These are phyloP conservation scores for Andrena praecox DNA, from an alignment of 2,888 invertebrate genomes.

Conservation along the genomic window DNA sequence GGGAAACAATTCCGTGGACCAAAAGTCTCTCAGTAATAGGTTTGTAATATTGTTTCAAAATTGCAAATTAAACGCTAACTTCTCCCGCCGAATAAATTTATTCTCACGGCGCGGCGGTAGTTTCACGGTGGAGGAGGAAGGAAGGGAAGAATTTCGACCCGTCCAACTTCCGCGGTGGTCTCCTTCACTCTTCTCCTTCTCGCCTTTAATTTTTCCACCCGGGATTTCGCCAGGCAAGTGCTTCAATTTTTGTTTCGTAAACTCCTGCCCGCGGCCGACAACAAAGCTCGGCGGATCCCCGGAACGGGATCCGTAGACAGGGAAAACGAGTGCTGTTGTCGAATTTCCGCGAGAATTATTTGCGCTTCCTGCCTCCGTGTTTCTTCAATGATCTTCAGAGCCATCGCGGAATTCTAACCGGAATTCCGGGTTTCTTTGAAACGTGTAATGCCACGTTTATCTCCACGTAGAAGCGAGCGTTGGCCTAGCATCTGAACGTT, in stretches of 20 bases:
- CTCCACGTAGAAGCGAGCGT: neutral
- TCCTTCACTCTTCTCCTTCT: neutral
- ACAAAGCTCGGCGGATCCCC: conserved; percentile 24
- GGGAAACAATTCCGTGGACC: neutral
- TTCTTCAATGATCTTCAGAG: neutral
- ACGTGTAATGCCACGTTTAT: conserved; percentile 8
- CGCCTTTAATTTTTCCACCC: conserved; percentile 29
- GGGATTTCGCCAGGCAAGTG: conserved; percentile 26
- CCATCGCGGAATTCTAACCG: neutral
- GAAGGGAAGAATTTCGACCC: conserved; percentile 31
- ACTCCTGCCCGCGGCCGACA: neutral
- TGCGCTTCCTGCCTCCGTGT: neutral
- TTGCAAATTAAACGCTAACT: conserved; percentile 39
- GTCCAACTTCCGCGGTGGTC: conserved; percentile 16
- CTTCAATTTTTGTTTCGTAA: conserved; percentile 33
- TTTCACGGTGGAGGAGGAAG: neutral
- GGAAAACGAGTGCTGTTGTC: conserved; percentile 10
- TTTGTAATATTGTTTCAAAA: conserved; percentile 36
- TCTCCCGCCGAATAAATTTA: conserved; percentile 22
- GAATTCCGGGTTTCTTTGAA: conserved; percentile 2
- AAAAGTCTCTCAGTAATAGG: conserved; percentile 25
- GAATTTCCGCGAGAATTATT: neutral
- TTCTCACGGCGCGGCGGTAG: neutral
- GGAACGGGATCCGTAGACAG: conserved; percentile 15
- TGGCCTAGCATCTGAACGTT: conserved; percentile 33